A percentile compares a stretch with the other conserved stretches of the same genome.
Conservation (phyloP, 2,113 vertebrate species). For the Prolemur simus region DNA sequence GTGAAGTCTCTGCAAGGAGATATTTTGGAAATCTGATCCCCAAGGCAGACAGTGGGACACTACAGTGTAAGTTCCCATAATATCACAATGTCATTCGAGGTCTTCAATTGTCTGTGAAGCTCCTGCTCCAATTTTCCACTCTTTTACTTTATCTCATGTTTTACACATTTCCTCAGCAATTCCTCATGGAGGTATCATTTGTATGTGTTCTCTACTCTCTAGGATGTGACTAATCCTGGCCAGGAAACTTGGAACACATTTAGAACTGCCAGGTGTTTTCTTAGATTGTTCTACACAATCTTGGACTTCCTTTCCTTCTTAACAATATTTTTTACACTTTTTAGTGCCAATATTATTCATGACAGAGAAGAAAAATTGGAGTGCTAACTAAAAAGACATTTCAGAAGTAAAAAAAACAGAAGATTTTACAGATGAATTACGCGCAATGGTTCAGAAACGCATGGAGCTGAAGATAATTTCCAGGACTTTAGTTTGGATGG, state of each 20-base stretch:
- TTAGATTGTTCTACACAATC: constrained; percentile 58
- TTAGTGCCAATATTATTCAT: constrained; percentile 57
- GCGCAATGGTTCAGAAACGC: neutral
- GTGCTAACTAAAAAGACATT: constrained; percentile 43
- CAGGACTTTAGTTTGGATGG: neutral
- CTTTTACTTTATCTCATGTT: neutral
- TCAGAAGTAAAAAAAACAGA: constrained; percentile 30
- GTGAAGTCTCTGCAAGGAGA: neutral
- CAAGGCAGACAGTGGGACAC: neutral
- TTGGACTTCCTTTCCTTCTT: constrained; percentile 66
- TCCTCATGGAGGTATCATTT: neutral
- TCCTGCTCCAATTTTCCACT: neutral
- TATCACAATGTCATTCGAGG: neutral
- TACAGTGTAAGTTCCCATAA: neutral
- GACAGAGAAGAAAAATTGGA: constrained; percentile 45
- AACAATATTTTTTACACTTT: constrained; percentile 59
- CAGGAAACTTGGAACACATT: constrained; percentile 63
- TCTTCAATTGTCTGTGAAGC: neutral
- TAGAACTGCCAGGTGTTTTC: constrained; percentile 62
- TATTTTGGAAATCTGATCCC: neutral
- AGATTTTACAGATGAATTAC: constrained; percentile 22
- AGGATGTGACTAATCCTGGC: constrained; percentile 67
- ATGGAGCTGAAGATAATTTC: neutral
- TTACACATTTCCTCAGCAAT: constrained; percentile 33
- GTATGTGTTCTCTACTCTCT: constrained; percentile 4